Base-by-base conservation (phyloP, 2,888 invertebrate genomes). In the Dicycla oo region DNA sequence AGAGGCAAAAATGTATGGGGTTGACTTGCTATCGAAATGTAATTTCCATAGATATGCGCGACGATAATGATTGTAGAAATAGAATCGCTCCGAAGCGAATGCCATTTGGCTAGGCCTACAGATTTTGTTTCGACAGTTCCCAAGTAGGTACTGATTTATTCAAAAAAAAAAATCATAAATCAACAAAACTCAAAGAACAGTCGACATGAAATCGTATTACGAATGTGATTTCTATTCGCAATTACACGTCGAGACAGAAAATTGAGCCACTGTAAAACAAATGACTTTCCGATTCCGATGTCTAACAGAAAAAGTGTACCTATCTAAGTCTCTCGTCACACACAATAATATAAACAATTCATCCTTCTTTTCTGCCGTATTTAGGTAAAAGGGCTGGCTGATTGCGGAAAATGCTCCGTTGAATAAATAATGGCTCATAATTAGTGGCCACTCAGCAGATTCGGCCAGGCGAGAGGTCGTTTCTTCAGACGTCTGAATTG, bases 341-440 rank as follows among this genome's bases (percentile, higher is more conserved):
- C n/a, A 47, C 34, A 64, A 58, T 60, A 63, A 64, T 51, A 13
- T 66, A 54, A 45, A 49, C 53, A 72, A 72, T 72, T 67, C 75
- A 69, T 75, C 61, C 67, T 64, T 62, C 23, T 61, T 71, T 72
- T 26, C 40, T 40, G n/a, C 60, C 40, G 54, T 67, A 54, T 83
- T 65, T 57, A 62, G 34, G 56, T 57, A 61, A 64, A 66, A 83
- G 66, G 67, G 63, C 63, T 64, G 71, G 34, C 38, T 77, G 66
- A 81, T 77, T 77, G 68, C 57, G 69, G 63, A 23, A 78, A 72
- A 78, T 68, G 68, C 65, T 23, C 60, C 43, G 58, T 62, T 74
- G 75, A 84, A 83, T 84, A 75, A 78, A 67, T 75, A 74, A 81
- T 81, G 70, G 67, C 7, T 26, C 53, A 54, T 75, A 82, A 82